Conservation (phyloP, 2,888 invertebrate genomes). For the Gerris lacustris region DNA sequence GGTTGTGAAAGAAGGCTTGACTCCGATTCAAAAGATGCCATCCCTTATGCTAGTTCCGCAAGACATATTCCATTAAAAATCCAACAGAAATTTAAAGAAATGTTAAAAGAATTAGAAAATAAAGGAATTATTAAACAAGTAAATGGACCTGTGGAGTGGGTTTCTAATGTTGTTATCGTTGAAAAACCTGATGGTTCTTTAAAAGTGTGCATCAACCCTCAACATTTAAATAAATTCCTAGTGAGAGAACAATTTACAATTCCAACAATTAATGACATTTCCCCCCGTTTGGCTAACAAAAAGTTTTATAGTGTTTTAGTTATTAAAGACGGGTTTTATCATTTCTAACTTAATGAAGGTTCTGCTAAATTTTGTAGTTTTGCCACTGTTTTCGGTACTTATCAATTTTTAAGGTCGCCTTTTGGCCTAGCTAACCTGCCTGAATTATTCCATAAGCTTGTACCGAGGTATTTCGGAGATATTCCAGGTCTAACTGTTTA, state of each 20-base stretch:
- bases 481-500: slow-evolving; percentile 29
- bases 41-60: not conserved
- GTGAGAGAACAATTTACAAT: slow-evolving; percentile 18
- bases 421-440: slow-evolving; percentile 9
- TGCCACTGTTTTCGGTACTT: not conserved
- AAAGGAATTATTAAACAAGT: no score
- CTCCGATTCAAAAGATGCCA: not conserved
- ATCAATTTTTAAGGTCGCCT: not conserved
- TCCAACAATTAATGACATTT: slow-evolving; percentile 22
- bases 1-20: not conserved
- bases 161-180: slow-evolving; percentile 21
- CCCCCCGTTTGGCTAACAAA: slow-evolving; percentile 15
- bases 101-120: not conserved
- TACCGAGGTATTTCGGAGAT: slow-evolving; percentile 26
- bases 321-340: slow-evolving; percentile 22
- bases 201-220: slow-evolving; percentile 24
- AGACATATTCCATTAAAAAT: not conserved
- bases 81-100: not conserved
- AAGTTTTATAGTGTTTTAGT: slow-evolving; percentile 18
- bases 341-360: not conserved
- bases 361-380: slow-evolving; percentile 6
- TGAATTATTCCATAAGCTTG: slow-evolving; percentile 28
- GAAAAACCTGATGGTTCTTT: slow-evolving; percentile 23
- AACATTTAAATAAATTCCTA: slow-evolving; percentile 24
- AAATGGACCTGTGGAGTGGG: slow-evolving; percentile 15